phyloP scores from a whole-genome alignment of 2,113 vertebrate genomes.

The Bubo bubo region DNA sequence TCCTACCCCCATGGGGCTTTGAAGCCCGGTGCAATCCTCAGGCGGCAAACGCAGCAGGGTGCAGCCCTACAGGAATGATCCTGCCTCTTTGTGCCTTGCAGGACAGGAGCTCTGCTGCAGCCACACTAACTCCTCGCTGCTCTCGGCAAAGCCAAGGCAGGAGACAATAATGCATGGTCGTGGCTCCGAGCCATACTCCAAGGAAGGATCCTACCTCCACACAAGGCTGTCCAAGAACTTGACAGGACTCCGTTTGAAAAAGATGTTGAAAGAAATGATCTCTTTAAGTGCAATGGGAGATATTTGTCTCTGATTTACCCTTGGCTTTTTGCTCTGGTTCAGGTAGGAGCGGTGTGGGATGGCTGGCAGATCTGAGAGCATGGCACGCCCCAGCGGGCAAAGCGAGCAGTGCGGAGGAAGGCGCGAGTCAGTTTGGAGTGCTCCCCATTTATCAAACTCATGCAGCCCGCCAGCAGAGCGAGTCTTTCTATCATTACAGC shows the following conservation, averaged over 20 bases:
- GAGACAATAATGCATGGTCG: background rate
- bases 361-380: conserved; percentile 87
- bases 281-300: conserved; percentile 81
- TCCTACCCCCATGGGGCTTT: background rate
- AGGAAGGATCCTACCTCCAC: conserved; percentile 55
- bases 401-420: conserved; percentile 82
- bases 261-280: conserved; percentile 84
- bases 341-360: conserved; percentile 82
- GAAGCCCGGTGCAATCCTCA: background rate
- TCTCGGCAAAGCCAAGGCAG: background rate
- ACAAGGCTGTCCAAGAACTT: conserved; percentile 69
- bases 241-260: conserved; percentile 75
- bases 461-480: conserved; percentile 99
- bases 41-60: background rate
- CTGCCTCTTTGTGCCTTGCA: background rate
- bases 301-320: conserved; percentile 87
- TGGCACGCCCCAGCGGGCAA: conserved; percentile 87
- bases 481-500: conserved; percentile 99
- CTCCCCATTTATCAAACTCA: conserved; percentile 99
- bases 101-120: background rate
- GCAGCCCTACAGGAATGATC: background rate
- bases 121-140: background rate
- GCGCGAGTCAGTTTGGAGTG: conserved; percentile 88
- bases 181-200: background rate
- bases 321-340: conserved; percentile 85